phyloP scores from a whole-genome alignment of 2,797 vertebrate species.

The Antennarius maculatus region DNA sequence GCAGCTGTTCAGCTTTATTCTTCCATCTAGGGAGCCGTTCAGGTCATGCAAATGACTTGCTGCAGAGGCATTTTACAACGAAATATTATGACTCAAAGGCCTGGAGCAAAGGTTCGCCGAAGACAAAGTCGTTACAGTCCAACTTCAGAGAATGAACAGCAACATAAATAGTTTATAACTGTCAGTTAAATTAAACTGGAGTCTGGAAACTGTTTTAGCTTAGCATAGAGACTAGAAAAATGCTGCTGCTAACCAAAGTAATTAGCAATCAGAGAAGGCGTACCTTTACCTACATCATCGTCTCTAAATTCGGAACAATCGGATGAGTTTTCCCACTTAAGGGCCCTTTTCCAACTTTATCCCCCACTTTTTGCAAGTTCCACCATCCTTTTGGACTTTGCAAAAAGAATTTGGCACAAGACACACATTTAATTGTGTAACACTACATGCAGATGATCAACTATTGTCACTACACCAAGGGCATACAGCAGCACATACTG shows the following conservation, averaged over 20 bases:
- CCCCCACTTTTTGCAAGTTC: too few species aligned
- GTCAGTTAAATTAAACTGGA: background rate
- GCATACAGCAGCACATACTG: too few species aligned
- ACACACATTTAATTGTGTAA: too few species aligned
- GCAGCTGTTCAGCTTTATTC: slow-evolving; percentile 42
- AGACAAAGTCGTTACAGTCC: background rate
- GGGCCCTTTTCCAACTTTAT: too few species aligned
- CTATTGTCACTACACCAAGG: too few species aligned
- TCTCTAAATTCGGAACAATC: too few species aligned
- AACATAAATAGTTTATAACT: background rate
- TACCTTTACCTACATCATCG: too few species aligned
- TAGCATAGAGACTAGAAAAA: background rate
- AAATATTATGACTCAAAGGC: slow-evolving; percentile 6
- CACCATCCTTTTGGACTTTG: too few species aligned
- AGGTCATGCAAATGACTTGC: slow-evolving; percentile 43
- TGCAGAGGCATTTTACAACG: slow-evolving; percentile 20
- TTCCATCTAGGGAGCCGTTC: slow-evolving; percentile 21
- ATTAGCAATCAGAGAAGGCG: too few species aligned
- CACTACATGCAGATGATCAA: too few species aligned
- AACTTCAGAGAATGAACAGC: background rate
- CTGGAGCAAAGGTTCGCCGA: background rate
- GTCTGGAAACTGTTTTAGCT: background rate
- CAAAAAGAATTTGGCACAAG: too few species aligned
- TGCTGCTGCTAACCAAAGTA: background rate
- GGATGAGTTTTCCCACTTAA: too few species aligned